Evolutionary conservation across 2,888 invertebrate species (phyloP).

Genomic region (Erebia epiphron): DNA sequence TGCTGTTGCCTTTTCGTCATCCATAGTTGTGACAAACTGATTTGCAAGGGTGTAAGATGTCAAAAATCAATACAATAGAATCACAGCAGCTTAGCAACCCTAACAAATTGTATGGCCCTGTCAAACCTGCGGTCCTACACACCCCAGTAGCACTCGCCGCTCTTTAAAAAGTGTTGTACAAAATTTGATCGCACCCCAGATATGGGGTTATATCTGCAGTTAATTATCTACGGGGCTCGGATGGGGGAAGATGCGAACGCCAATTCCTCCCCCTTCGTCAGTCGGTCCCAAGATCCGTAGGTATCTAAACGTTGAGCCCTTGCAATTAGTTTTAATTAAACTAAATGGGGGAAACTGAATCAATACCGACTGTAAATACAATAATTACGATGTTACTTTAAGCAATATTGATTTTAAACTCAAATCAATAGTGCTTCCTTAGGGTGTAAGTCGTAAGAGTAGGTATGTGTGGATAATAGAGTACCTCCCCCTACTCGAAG

Average conservation of each 20-base stretch:
- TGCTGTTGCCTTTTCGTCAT: neutral
- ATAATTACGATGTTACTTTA: conserved; percentile 11
- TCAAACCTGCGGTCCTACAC: conserved; percentile 56
- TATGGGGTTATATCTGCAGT: conserved; percentile 75
- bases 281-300: conserved; percentile 60
- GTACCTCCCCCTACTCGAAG: too few relatives aligned
- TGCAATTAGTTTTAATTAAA: conserved; percentile 80
- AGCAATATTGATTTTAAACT: conserved; percentile 1
- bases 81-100: conserved; percentile 76
- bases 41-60: conserved; percentile 44
- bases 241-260: conserved; percentile 67
- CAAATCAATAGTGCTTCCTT: too few relatives aligned
- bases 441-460: too few relatives aligned
- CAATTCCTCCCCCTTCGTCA: conserved; percentile 63
- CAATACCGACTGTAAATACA: conserved; percentile 29
- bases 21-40: neutral
- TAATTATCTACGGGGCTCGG: conserved; percentile 77
- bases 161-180: conserved; percentile 75
- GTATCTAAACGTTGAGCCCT: conserved; percentile 64
- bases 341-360: conserved; percentile 48
- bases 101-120: conserved; percentile 72
- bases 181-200: conserved; percentile 71
- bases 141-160: conserved; percentile 57
- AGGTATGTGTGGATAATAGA: too few relatives aligned
- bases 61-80: conserved; percentile 80